phyloP scores from a whole-genome alignment of 1,140 invertebrate genomes.

The Steinernema feltiae region DNA sequence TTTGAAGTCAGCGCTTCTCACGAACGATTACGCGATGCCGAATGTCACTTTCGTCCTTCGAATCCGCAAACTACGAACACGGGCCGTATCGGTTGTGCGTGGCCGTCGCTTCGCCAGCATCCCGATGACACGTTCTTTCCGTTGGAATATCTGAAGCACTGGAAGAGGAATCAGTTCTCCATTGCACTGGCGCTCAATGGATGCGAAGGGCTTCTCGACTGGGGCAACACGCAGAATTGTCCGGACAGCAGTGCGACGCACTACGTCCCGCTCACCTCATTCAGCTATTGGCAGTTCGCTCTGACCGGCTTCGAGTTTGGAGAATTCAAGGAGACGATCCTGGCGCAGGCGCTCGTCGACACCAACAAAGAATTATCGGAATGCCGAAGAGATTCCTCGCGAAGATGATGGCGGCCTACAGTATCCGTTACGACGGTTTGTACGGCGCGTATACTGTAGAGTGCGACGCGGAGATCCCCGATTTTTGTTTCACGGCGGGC shows the following conservation, averaged over 20 bases:
- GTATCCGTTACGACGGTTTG: background rate
- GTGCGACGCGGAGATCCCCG: background rate
- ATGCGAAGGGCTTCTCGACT: background rate
- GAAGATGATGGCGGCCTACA: background rate
- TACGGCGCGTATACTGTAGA: background rate
- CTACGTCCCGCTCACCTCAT: background rate
- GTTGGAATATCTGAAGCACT: background rate
- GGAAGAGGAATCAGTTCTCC: background rate
- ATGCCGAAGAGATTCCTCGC: background rate
- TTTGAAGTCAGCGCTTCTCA: no score
- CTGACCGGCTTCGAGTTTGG: background rate
- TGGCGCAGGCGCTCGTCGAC: background rate
- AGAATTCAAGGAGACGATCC: background rate
- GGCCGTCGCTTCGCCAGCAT: background rate
- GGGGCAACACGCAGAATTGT: background rate
- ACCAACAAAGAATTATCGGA: slow-evolving; percentile 1
- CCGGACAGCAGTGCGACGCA: background rate
- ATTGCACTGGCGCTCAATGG: background rate
- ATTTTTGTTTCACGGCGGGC: background rate
- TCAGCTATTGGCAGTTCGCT: background rate
- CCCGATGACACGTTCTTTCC: background rate
- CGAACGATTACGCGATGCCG: background rate
- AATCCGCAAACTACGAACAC: background rate
- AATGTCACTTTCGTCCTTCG: background rate
- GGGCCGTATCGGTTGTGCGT: background rate